Evolutionary conservation across 1,140 invertebrate species (phyloP), one percentile per base, ranked within the genome.

Genomic region (Caenorhabditis inopinata): DNA sequence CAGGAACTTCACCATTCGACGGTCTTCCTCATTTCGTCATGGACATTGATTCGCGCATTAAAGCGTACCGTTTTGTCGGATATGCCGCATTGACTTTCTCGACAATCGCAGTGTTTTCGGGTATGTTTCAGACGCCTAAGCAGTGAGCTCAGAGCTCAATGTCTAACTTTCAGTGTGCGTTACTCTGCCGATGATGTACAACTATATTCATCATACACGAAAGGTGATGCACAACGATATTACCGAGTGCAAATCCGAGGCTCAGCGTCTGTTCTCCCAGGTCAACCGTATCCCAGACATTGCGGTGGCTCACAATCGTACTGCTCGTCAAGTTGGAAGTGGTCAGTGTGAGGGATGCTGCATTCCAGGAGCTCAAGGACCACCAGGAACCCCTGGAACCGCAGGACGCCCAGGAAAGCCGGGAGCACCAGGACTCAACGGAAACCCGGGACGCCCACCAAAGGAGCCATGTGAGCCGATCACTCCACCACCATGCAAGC

Each of bases 21-120:
- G 51, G 51, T 58, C 51, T 32, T 58, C n/a, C 45, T 74, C 38
- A 21, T 74, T 21, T 74, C 68, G 51, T 32, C 51, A 84, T 84
- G 83, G 83, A 84, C 53, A 82, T 82, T 23, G 83, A 84, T 62
- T 53, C 76, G 14, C 51, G 79, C 45, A 83, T 82, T 58, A 82
- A 74, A 47, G 68, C n/a, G n/a, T n/a, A n/a, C n/a, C n/a, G n/a
- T n/a, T n/a, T n/a, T n/a, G n/a, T n/a, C n/a, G n/a, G n/a, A 4
- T 74, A 74, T 74, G 68, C 68, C 25, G 68, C 68, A 16, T 42
- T 74, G 35, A 74, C 68, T 74, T 74, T 74, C 68, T 74, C 68
- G 2, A 74, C 68, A 32, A 45, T 47, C 23, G 68, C 51, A 3
- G 51, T 58, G 51, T 32, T 58, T 25, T 58, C 51, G n/a, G 51